These are phyloP conservation scores for Cynocephalus volans DNA, from an alignment of 2,113 vertebrate species.

Conservation along the genomic window DNA sequence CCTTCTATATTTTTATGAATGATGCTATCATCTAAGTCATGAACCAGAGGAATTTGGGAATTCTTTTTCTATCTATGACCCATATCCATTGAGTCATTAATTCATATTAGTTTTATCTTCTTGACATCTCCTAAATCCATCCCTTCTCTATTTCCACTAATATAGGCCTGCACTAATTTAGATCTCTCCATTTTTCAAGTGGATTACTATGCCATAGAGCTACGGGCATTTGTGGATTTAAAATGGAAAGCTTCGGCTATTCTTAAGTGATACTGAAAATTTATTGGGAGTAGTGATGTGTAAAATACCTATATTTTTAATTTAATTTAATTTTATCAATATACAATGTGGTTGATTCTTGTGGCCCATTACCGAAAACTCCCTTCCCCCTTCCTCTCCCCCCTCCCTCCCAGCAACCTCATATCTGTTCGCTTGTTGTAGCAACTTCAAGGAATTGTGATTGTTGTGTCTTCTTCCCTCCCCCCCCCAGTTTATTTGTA, in stretches of 20 bases:
- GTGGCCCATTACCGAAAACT: too few relatives aligned
- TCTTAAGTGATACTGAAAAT: background rate
- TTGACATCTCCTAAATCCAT: background rate
- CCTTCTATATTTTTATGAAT: background rate
- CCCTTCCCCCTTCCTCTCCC: too few relatives aligned
- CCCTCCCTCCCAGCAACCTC: too few relatives aligned
- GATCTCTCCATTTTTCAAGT: slow-evolving; percentile 28
- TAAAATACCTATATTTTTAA: background rate
- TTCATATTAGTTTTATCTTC: background rate
- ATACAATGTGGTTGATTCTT: too few relatives aligned
- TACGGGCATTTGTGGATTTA: slow-evolving; percentile 47
- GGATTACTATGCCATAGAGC: background rate
- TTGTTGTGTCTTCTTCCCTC: too few relatives aligned
- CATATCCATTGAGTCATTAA: background rate
- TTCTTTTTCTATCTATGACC: background rate
- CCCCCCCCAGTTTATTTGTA: too few relatives aligned
- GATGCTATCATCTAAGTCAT: background rate
- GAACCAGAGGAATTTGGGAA: background rate
- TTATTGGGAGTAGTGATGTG: background rate
- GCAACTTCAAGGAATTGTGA: too few relatives aligned
- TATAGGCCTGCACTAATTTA: background rate
- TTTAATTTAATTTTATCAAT: too few relatives aligned
- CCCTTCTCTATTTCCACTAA: background rate
- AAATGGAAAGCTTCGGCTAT: slow-evolving; percentile 19
- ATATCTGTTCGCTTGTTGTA: too few relatives aligned